A percentile compares a stretch with the other conserved stretches of the same genome.
Conservation (phyloP, 1,140 invertebrate genomes). For the Pachypeltis micranthus region DNA sequence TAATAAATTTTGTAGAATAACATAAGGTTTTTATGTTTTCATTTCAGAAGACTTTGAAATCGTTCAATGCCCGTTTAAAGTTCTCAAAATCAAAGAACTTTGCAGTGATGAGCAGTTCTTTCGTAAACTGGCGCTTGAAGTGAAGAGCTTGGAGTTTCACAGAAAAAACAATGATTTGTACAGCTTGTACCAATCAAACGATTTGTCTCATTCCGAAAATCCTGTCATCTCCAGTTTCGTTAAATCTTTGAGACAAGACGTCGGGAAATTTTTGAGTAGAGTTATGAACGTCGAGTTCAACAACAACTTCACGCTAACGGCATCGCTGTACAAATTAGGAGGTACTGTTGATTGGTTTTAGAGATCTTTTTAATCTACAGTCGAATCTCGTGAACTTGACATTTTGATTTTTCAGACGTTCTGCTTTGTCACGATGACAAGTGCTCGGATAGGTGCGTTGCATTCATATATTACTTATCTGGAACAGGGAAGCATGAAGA, state of each 20-base stretch:
- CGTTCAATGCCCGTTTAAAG: conserved; percentile 17
- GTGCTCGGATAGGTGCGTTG: conserved; percentile 25
- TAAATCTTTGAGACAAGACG: not conserved
- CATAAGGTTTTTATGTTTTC: not conserved
- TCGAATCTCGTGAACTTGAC: not conserved
- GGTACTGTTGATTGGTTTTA: not conserved
- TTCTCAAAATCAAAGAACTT: conserved; percentile 16
- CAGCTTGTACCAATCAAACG: conserved; percentile 12
- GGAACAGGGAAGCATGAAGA: conserved; percentile 21
- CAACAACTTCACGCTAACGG: conserved; percentile 10
- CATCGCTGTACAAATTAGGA: conserved; percentile 16
- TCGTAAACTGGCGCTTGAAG: not conserved
- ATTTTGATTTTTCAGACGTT: conserved; percentile 27
- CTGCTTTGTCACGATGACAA: conserved; percentile 29
- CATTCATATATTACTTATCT: conserved; percentile 28
- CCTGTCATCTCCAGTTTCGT: conserved; percentile 7
- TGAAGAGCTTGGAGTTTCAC: not conserved
- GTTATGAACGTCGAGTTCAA: conserved; percentile 14
- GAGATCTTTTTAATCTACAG: too few relatives aligned
- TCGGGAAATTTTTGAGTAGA: conserved; percentile 1
- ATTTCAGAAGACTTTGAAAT: conserved; percentile 4
- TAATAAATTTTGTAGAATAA: too few relatives aligned
- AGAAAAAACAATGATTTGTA: conserved; percentile 21
- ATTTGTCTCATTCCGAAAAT: not conserved
- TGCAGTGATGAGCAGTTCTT: not conserved